Evolutionary conservation across 2,113 vertebrate species (phyloP).

Genomic region (Chloebia gouldiae): DNA sequence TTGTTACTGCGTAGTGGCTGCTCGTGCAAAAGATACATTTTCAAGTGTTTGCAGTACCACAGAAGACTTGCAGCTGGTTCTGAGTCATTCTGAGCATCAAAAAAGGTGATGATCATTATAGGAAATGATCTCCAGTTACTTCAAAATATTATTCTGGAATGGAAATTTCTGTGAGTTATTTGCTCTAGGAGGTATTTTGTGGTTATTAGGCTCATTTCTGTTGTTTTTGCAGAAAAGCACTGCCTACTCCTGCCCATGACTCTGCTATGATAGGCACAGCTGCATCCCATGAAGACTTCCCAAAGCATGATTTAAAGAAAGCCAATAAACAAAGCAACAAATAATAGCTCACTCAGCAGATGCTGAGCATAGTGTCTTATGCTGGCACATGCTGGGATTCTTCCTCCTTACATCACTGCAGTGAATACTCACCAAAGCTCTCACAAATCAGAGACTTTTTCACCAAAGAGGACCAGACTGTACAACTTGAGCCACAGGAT

Average conservation of each 20-base stretch:
- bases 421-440: not conserved
- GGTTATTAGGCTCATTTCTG: conserved; percentile 38
- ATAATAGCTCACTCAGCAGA: not conserved
- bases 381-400: not conserved
- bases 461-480: not conserved
- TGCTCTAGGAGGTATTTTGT: conserved; percentile 11
- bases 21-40: not conserved
- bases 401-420: not conserved
- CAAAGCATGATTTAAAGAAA: not conserved
- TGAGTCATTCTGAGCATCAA: conserved; percentile 53
- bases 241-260: not conserved
- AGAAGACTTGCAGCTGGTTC: conserved; percentile 48
- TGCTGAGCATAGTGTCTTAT: not conserved
- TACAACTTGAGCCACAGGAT: not conserved
- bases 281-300: conserved; percentile 15
- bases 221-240: not conserved
- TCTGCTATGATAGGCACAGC: not conserved
- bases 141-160: conserved; percentile 48
- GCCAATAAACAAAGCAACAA: not conserved
- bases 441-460: not conserved
- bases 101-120: conserved; percentile 33
- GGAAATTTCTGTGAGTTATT: conserved; percentile 41
- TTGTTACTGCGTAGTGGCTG: not conserved
- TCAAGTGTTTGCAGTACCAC: conserved; percentile 24
- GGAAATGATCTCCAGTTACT: conserved; percentile 41